Evolutionary conservation across 1,140 invertebrate genomes (phyloP), one percentile per base, ranked within the genome.

Genomic region (Anthonomus grandis): DNA sequence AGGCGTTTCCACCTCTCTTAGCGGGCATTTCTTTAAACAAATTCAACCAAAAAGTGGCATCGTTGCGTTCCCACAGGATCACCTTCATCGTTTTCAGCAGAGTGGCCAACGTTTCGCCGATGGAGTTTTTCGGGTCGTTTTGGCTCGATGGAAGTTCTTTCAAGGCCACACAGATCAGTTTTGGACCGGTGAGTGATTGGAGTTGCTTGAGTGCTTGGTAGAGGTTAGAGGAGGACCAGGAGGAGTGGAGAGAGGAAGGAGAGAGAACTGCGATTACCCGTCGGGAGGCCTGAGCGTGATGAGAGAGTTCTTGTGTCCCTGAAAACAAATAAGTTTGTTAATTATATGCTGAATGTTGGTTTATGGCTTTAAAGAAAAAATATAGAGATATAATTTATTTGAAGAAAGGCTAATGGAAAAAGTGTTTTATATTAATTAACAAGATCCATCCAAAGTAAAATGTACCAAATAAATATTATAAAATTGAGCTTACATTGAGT

Each of bases 201-300:
- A 73, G 47, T 46, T 71, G 65, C 57, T 72, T 72, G 2, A 73
- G 48, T 3, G 68, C 66, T 57, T 67, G 59, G 25, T 66, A 66
- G 1, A 73, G 23, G n/a, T 44, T 60, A 3, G 31, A 48, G 9
- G 57, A 51, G 12, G 64, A 59, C 71, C 71, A 73, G 18, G 60
- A 58, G 15, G 66, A 62, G 46, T 70, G 64, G n/a, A 73, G 27
- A 3, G 56, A 31, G 10, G 60, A 52, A 22, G 70, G 70, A 9
- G 69, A 72, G 13, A 73, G 27, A 6, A 73, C 48, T 3, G 63
- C 60, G 2, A 70, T 52, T 38, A 73, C 54, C 31, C 69, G 52
- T 12, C 67, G 59, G 52, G 59, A 65, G 44, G 64, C 60, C 27
- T 63, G 37, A 15, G 62, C 37, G 15, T 64, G 47, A 21, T 61